Evolutionary conservation across 2,888 invertebrate genomes (phyloP).

Genomic region (Tipula lateralis): DNA sequence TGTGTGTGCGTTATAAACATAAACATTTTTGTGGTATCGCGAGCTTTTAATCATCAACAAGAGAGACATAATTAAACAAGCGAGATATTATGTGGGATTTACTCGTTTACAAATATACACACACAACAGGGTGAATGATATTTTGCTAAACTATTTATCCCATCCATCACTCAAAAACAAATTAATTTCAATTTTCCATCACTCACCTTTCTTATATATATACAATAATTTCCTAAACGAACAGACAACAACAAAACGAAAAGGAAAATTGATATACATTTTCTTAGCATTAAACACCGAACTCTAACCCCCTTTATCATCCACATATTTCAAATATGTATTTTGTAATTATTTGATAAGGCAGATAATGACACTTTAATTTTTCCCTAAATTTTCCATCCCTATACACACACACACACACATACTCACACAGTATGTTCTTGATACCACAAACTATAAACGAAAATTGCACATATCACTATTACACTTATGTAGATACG

Average conservation of each 20-base stretch:
- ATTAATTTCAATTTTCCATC: conserved; percentile 11
- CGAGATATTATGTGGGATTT: neutral
- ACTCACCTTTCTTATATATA: neutral
- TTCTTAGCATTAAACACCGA: neutral
- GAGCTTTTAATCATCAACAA: neutral
- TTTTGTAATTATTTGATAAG: conserved; percentile 19
- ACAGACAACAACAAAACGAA: neutral
- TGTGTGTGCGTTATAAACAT: neutral
- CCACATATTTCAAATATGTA: neutral
- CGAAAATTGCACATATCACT: neutral
- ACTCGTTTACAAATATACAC: neutral
- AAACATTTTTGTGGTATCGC: neutral
- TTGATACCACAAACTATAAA: neutral
- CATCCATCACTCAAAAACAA: conserved; percentile 24
- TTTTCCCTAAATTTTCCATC: neutral
- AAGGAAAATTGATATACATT: neutral
- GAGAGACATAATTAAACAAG: neutral
- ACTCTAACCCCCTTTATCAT: too few species aligned
- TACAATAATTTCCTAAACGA: too few species aligned
- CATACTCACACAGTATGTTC: neutral
- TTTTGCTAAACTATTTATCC: neutral
- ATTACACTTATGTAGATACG: neutral
- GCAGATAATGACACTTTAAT: conserved; percentile 13
- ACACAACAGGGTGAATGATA: neutral
- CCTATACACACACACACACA: neutral